phyloP scores from a whole-genome alignment of 2,113 vertebrate genomes.

The Pseudorectes ferrugineus region DNA sequence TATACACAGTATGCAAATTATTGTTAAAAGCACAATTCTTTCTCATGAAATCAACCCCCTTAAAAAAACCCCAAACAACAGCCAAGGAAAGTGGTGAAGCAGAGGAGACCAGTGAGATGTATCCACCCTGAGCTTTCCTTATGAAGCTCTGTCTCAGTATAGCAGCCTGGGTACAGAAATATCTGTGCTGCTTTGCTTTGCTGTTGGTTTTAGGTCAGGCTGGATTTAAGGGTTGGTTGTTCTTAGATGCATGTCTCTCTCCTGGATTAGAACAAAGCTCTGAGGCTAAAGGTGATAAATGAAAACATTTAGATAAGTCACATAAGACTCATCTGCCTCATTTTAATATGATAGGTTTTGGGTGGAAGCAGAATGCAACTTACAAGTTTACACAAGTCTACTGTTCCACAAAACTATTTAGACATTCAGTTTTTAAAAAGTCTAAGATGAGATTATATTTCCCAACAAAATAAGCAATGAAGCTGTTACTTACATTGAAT shows the following conservation, averaged over 20 bases:
- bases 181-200: background rate
- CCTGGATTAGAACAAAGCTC: background rate
- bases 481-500: background rate
- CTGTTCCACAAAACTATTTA: background rate
- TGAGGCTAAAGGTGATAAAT: background rate
- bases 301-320: background rate
- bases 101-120: background rate
- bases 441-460: background rate
- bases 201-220: background rate
- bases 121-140: background rate
- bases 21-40: background rate
- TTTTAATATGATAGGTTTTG: background rate
- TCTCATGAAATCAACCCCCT: background rate
- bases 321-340: background rate
- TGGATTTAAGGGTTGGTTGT: background rate
- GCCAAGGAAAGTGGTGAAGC: background rate
- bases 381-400: constrained; percentile 20
- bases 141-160: background rate
- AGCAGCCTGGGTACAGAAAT: background rate
- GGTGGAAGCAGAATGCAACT: background rate
- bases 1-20: background rate
- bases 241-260: background rate
- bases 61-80: background rate
- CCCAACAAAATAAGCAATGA: background rate
- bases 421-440: background rate